Conservation (phyloP, 2,113 vertebrate genomes). For the human region GRCh38 chr9:38308001-38308500, state of each 20-base stretch:
- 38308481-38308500: not conserved
- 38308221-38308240: not conserved
- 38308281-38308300: not conserved
- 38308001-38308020: too few species aligned
- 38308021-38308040: not conserved
- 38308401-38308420: not conserved
- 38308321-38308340: not conserved
- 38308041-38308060: not conserved
- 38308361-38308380: not conserved
- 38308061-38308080: not conserved
- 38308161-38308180: not conserved
- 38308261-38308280: not conserved
- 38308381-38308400: not conserved
- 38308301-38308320: not conserved
- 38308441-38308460: not conserved
- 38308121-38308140: not conserved
- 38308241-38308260: not conserved
- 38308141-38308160: not conserved
- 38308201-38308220: not conserved
- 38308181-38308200: not conserved
- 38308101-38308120: not conserved
- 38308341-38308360: not conserved
- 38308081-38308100: not conserved
- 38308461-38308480: not conserved
- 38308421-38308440: not conserved